These are phyloP conservation scores for Lordiphosa clarofinis DNA, from an alignment of 1,140 invertebrate genomes.

Conservation along the genomic window DNA sequence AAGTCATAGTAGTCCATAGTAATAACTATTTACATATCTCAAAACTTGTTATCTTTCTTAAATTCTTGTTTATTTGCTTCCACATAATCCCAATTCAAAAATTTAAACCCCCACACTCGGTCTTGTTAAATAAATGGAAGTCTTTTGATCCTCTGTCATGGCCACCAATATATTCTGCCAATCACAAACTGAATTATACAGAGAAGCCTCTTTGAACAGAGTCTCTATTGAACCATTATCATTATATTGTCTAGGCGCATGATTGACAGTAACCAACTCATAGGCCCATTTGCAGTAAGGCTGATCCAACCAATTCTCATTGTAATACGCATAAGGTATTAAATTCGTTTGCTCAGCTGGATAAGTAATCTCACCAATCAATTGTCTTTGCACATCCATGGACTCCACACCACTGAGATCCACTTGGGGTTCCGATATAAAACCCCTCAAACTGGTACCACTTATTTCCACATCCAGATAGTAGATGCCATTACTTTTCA, in stretches of 20 bases:
- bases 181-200: conserved; percentile 23
- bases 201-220: conserved; percentile 15
- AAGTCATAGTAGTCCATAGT: too few relatives aligned
- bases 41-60: too few relatives aligned
- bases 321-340: conserved; percentile 32
- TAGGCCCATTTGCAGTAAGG: conserved; percentile 21
- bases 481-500: conserved; percentile 37
- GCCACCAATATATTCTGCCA: conserved; percentile 23
- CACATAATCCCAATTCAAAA: too few relatives aligned
- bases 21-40: too few relatives aligned
- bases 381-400: neutral
- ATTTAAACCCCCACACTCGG: conserved; percentile 2
- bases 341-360: conserved; percentile 11
- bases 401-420: conserved; percentile 13
- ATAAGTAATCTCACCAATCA: conserved; percentile 27
- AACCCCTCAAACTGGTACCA: conserved; percentile 15
- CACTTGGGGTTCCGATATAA: conserved; percentile 34
- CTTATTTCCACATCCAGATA: conserved; percentile 34
- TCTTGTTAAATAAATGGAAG: conserved; percentile 30
- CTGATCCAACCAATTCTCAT: conserved; percentile 32
- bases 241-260: conserved; percentile 24
- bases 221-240: conserved; percentile 2
- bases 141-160: conserved; percentile 23
- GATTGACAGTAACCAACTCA: conserved; percentile 31
- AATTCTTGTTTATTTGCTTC: too few relatives aligned